Conservation (phyloP, 2,113 vertebrate species). For the Apeltes quadracus region DNA sequence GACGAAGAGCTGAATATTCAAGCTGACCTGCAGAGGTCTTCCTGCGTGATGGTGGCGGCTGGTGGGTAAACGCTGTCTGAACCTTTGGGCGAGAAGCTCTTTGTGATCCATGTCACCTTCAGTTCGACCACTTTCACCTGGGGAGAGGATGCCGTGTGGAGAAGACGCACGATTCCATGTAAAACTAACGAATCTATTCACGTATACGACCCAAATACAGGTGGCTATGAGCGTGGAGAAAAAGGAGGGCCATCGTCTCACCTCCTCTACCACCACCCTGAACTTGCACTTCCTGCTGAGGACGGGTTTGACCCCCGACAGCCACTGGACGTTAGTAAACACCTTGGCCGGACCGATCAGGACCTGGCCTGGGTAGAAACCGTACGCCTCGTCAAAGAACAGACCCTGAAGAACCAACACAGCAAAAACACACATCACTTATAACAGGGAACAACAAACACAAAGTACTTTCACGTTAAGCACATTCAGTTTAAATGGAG, state of each 20-base stretch:
- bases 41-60: conserved; percentile 91
- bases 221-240: not conserved
- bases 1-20: not conserved
- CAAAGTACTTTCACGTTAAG: not conserved
- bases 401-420: conserved; percentile 83
- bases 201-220: not conserved
- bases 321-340: conserved; percentile 96
- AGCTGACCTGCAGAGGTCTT: conserved; percentile 90
- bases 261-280: conserved; percentile 97
- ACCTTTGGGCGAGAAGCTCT: conserved; percentile 96
- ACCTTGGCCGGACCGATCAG: conserved; percentile 96
- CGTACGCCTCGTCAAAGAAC: conserved; percentile 97
- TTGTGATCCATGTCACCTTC: conserved; percentile 99
- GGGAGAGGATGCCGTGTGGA: not conserved
- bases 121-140: conserved; percentile 97
- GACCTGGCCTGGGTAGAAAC: conserved; percentile 98
- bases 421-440: not conserved
- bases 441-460: not conserved
- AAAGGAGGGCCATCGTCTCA: conserved; percentile 46
- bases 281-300: conserved; percentile 99
- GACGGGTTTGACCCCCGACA: conserved; percentile 96
- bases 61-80: conserved; percentile 95
- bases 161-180: not conserved
- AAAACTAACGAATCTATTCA: not conserved
- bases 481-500: not conserved